These are phyloP conservation scores for Lipotes vexillifer DNA, from an alignment of 2,113 vertebrate species.

Conservation along the genomic window DNA sequence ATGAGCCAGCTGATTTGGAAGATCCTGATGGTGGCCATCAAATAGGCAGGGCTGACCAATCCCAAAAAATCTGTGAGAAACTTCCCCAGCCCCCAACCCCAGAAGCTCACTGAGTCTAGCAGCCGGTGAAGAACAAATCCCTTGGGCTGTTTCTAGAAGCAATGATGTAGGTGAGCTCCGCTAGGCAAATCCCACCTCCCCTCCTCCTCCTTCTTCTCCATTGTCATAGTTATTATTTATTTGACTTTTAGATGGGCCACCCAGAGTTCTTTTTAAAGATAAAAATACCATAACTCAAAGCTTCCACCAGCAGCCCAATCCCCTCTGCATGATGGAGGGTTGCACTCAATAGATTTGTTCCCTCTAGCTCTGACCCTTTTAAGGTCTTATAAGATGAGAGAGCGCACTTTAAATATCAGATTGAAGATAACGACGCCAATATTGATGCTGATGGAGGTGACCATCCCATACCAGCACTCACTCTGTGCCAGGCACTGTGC, in stretches of 20 bases:
- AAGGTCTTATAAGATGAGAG: neutral
- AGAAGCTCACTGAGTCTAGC: neutral
- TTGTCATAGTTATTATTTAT: neutral
- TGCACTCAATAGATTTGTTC: neutral
- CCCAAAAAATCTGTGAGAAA: neutral
- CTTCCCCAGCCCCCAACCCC: neutral
- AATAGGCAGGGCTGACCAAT: neutral
- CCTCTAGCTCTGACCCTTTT: neutral
- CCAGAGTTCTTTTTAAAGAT: slow-evolving; percentile 41
- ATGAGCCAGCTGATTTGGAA: neutral
- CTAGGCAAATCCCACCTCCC: neutral
- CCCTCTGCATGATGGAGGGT: neutral
- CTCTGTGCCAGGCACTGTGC: neutral
- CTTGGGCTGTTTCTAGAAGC: neutral
- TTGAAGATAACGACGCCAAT: accelerated
- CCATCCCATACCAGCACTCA: accelerated
- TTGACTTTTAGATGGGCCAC: slow-evolving; percentile 23
- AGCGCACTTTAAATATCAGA: accelerated
- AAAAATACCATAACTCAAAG: slow-evolving; percentile 30
- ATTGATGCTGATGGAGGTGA: accelerated
- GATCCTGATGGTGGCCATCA: neutral
- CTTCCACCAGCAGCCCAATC: neutral
- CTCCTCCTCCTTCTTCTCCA: neutral
- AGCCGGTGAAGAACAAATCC: accelerated
- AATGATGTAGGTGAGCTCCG: neutral